Percentiles rank a stretch among this genome's conserved stretches.
These are phyloP conservation scores for Craseonycteris thonglongyai DNA, from an alignment of 2,113 vertebrate genomes.

Conservation along the genomic window DNA sequence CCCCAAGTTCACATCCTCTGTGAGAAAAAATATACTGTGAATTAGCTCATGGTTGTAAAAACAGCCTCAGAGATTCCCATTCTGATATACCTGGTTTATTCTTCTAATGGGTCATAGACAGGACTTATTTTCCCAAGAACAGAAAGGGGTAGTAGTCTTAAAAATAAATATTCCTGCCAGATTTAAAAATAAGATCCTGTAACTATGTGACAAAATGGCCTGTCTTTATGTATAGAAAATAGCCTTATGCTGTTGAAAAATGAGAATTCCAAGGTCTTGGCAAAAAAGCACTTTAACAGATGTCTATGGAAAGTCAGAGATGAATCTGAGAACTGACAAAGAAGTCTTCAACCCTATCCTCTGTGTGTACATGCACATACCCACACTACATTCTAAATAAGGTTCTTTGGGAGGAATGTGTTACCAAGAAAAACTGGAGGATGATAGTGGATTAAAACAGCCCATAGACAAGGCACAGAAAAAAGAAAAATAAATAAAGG, in stretches of 20 bases:
- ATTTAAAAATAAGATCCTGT: constrained; percentile 19
- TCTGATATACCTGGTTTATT: not conserved
- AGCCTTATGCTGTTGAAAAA: not conserved
- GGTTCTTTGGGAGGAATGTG: not conserved
- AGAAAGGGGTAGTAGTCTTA: not conserved
- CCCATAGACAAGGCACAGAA: not conserved
- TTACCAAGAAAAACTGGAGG: not conserved
- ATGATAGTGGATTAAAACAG: not conserved
- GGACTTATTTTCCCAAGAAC: not conserved
- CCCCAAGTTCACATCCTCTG: constrained; percentile 94
- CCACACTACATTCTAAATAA: not conserved
- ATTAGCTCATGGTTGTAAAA: not conserved
- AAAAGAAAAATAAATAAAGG: too few species aligned
- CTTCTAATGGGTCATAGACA: not conserved
- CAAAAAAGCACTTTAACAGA: not conserved
- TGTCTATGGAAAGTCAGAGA: not conserved
- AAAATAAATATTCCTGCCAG: constrained; percentile 3
- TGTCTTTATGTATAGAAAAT: not conserved
- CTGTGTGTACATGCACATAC: not conserved
- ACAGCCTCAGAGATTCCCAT: not conserved
- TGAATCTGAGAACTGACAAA: not conserved
- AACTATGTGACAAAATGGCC: not conserved
- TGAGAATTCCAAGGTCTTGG: not conserved
- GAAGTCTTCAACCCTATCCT: not conserved
- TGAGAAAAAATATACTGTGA: constrained; percentile 1